phyloP scores from a whole-genome alignment of 1,140 invertebrate genomes.

The Cyrtorhinus lividipennis region DNA sequence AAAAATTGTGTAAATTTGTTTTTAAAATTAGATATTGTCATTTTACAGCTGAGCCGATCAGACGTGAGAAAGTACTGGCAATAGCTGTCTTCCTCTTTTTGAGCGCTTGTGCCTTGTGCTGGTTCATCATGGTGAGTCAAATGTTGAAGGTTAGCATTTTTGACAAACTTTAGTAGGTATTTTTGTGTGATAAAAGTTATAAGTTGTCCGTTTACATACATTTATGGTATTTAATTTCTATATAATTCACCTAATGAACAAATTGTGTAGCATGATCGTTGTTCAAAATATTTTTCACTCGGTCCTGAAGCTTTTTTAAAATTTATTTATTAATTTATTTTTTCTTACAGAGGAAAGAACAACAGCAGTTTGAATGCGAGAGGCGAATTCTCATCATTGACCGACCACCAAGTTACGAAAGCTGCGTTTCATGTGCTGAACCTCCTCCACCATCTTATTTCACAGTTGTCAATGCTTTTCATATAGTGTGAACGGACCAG shows the following conservation, averaged over 20 bases:
- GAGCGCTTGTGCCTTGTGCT: not conserved
- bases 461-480: not conserved
- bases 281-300: not conserved
- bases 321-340: not conserved
- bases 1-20: not conserved
- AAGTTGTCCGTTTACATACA: not conserved
- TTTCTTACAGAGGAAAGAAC: not conserved
- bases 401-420: not conserved
- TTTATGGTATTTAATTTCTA: not conserved
- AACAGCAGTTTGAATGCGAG: not conserved
- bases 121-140: constrained; percentile 4
- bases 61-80: not conserved
- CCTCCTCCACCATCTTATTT: not conserved
- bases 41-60: not conserved
- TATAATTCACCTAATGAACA: not conserved
- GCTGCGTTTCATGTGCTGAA: not conserved
- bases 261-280: not conserved
- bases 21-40: not conserved
- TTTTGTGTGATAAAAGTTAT: too few species aligned
- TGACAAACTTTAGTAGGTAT: not conserved
- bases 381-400: not conserved
- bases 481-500: not conserved
- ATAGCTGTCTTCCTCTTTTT: not conserved
- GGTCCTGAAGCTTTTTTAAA: too few species aligned
- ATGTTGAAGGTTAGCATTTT: not conserved